Percentiles rank a stretch among this genome's conserved stretches.
Conservation (phyloP, 2,113 vertebrate species). For the Sinocyclocheilus rhinocerous region DNA sequence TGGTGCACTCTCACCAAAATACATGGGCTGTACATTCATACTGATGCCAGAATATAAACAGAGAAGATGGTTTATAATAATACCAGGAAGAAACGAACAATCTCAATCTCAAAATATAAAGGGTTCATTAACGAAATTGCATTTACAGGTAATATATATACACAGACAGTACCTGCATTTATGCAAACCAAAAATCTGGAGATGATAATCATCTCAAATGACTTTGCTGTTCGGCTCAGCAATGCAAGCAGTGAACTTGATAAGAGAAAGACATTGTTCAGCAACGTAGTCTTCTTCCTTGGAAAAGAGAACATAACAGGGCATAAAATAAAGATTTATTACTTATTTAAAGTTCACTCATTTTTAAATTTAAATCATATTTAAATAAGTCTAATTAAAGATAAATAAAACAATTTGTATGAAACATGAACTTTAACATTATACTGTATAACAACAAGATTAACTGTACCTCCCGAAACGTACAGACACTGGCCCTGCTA, state of each 20-base stretch:
- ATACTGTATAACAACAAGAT: neutral
- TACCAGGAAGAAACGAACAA: neutral
- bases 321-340: neutral
- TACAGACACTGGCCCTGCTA: constrained; percentile 86
- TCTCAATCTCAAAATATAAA: neutral
- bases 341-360: neutral
- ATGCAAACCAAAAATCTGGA: constrained; percentile 84
- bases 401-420: neutral
- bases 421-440: neutral
- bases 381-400: neutral
- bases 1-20: constrained; percentile 89
- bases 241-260: constrained; percentile 77
- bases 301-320: constrained; percentile 25
- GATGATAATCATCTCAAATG: constrained; percentile 90
- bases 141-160: neutral
- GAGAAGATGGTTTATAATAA: neutral
- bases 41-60: constrained; percentile 78
- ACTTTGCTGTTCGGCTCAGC: constrained; percentile 78
- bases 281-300: constrained; percentile 88
- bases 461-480: constrained; percentile 80
- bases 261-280: constrained; percentile 86
- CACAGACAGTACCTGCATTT: constrained; percentile 77
- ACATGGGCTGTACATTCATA: constrained; percentile 94
- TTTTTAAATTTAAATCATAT: neutral
- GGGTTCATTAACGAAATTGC: neutral